Percentiles rank a stretch among this genome's conserved stretches.
Evolutionary conservation across 2,888 invertebrate species (phyloP).

Genomic region (Drosophila pseudotalamancana): DNA sequence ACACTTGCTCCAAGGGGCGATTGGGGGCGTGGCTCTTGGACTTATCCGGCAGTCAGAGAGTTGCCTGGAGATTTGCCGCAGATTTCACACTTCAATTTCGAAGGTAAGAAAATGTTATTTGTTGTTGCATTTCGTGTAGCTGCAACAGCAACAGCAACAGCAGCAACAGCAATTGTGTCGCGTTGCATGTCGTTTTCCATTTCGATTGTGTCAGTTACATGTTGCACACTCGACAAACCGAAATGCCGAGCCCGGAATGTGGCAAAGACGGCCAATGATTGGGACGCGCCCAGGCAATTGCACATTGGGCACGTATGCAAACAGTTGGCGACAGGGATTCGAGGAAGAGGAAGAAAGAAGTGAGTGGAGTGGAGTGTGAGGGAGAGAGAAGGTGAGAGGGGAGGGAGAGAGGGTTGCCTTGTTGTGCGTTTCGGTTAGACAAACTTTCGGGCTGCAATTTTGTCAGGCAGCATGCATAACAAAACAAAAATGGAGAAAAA

Average conservation of each 20-base stretch:
- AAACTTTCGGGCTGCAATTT: constrained; percentile 70
- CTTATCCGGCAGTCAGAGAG: constrained; percentile 49
- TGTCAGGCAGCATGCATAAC: constrained; percentile 50
- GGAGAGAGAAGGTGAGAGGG: not conserved
- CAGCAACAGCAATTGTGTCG: constrained; percentile 50
- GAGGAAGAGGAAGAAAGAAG: no score
- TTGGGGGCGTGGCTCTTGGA: not conserved
- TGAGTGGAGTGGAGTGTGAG: no score
- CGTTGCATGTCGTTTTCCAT: constrained; percentile 77
- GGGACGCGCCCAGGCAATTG: constrained; percentile 70
- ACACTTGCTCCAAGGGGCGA: constrained; percentile 31
- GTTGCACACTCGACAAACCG: constrained; percentile 58
- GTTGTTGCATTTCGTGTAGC: constrained; percentile 36
- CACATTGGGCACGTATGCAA: constrained; percentile 79
- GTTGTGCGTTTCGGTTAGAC: constrained; percentile 47
- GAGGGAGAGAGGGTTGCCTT: not conserved
- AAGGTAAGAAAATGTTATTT: constrained; percentile 55
- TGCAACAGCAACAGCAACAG: constrained; percentile 10
- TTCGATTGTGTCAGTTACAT: constrained; percentile 79
- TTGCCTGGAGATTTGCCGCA: constrained; percentile 29
- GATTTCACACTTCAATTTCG: constrained; percentile 77
- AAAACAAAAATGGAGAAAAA: constrained; percentile 40
- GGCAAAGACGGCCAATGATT: constrained; percentile 53
- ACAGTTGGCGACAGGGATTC: no score
- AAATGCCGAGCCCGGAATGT: constrained; percentile 6